Percentiles rank a stretch among this genome's conserved stretches.
phyloP scores from a whole-genome alignment of 2,797 vertebrate species.

The Myoxocephalus aenaeus region DNA sequence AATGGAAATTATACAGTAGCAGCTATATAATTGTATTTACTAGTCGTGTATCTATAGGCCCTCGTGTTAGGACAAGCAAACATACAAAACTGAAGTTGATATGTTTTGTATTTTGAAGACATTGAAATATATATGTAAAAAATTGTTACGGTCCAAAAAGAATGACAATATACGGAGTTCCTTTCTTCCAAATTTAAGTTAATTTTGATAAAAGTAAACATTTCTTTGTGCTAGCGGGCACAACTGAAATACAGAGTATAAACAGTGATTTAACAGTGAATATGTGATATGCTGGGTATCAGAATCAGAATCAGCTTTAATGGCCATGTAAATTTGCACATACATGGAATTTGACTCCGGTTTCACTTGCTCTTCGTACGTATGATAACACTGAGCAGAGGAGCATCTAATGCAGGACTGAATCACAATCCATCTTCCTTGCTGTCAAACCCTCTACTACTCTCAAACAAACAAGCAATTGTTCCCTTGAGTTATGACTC shows the following conservation, averaged over 20 bases:
- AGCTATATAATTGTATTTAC: no score
- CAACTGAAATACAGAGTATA: slow-evolving; percentile 2
- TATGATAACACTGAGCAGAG: slow-evolving; percentile 24
- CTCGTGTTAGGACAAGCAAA: no score
- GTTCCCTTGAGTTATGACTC: slow-evolving; percentile 68
- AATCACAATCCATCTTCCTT: slow-evolving; percentile 35
- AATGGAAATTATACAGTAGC: not conserved
- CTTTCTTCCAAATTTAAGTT: not conserved
- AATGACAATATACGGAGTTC: not conserved
- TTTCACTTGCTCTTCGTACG: no score
- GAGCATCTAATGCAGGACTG: slow-evolving; percentile 17
- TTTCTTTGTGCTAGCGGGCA: not conserved
- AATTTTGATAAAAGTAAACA: slow-evolving; percentile 16
- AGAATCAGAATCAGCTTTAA: no score
- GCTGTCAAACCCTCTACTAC: slow-evolving; percentile 41
- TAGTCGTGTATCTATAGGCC: no score
- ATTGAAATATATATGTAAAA: not conserved
- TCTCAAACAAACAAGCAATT: slow-evolving; percentile 72
- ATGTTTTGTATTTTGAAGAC: no score
- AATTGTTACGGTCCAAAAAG: not conserved
- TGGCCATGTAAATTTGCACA: no score
- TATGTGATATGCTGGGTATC: slow-evolving; percentile 7
- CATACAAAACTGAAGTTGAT: no score
- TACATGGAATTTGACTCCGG: no score
- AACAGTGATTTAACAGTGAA: slow-evolving; percentile 14